Conservation (phyloP, 2,888 invertebrate species). For the Heliconius cydno region DNA sequence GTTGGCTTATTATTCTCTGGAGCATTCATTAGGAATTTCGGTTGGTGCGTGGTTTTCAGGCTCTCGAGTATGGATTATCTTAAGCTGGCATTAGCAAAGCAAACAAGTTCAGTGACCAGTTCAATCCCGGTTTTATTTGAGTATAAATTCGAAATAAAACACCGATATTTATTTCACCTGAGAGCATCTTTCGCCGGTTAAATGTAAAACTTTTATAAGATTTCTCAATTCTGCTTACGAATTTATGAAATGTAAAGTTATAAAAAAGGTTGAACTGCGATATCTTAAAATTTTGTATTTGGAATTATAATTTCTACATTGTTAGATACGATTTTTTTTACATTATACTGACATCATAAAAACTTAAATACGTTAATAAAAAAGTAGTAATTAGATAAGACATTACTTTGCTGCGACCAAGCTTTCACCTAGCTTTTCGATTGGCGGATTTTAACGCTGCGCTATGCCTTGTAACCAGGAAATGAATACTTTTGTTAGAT, state of each 20-base stretch:
- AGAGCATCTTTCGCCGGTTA: conserved; percentile 39
- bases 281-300: background rate
- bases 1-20: conserved; percentile 80
- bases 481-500: too few species aligned
- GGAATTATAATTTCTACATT: background rate
- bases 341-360: background rate
- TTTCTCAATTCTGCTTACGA: conserved; percentile 32
- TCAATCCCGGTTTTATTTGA: conserved; percentile 42
- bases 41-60: conserved; percentile 49
- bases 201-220: conserved; percentile 41
- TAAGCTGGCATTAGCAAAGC: conserved; percentile 44
- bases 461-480: too few species aligned
- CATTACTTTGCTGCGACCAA: too few species aligned
- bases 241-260: conserved; percentile 15
- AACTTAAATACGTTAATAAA: too few species aligned
- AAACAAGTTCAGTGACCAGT: conserved; percentile 47
- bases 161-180: conserved; percentile 43
- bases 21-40: conserved; percentile 75
- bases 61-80: conserved; percentile 49
- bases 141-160: conserved; percentile 44
- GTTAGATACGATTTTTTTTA: background rate
- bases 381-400: too few species aligned
- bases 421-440: too few species aligned
- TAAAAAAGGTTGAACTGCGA: background rate
- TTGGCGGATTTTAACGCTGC: too few species aligned